These are phyloP conservation scores for Oryzias celebensis DNA, from an alignment of 2,113 vertebrate species.

Conservation along the genomic window DNA sequence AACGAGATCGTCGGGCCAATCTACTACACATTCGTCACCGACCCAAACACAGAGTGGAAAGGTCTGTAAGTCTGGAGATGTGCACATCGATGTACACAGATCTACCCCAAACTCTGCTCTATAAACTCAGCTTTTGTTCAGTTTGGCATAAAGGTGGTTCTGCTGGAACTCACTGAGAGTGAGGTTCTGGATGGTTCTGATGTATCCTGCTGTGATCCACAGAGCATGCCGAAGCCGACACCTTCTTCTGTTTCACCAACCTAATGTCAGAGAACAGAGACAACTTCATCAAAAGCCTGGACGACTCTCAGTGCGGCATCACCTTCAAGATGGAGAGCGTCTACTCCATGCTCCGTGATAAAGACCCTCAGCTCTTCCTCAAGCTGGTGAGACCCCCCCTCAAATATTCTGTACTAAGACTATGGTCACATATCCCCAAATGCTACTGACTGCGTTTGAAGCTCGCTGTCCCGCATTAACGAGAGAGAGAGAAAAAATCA, in stretches of 20 bases:
- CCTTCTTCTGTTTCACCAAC: slow-evolving; percentile 97
- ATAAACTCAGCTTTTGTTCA: no score
- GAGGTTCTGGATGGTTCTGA: not conserved
- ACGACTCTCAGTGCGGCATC: slow-evolving; percentile 96
- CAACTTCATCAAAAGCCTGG: slow-evolving; percentile 98
- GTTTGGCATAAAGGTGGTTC: not conserved
- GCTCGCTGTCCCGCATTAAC: no score
- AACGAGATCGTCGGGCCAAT: slow-evolving; percentile 97
- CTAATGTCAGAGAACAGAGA: slow-evolving; percentile 98
- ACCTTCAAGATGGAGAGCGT: slow-evolving; percentile 98
- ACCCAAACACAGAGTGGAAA: slow-evolving; percentile 93
- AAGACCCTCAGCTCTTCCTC: slow-evolving; percentile 90
- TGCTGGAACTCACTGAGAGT: not conserved
- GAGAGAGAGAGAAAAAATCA: no score
- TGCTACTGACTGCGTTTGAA: no score
- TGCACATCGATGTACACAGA: no score
- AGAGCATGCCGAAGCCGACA: slow-evolving; percentile 97
- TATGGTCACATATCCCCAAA: no score
- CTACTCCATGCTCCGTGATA: slow-evolving; percentile 92
- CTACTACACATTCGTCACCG: slow-evolving; percentile 96
- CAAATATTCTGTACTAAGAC: no score
- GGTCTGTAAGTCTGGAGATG: slow-evolving; percentile 55
- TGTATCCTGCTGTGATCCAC: not conserved
- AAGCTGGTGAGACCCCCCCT: slow-evolving; percentile 83
- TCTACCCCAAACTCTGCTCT: no score